Evolutionary conservation across 2,888 invertebrate genomes (phyloP).

Genomic region (Lasioglossum oenotherae): DNA sequence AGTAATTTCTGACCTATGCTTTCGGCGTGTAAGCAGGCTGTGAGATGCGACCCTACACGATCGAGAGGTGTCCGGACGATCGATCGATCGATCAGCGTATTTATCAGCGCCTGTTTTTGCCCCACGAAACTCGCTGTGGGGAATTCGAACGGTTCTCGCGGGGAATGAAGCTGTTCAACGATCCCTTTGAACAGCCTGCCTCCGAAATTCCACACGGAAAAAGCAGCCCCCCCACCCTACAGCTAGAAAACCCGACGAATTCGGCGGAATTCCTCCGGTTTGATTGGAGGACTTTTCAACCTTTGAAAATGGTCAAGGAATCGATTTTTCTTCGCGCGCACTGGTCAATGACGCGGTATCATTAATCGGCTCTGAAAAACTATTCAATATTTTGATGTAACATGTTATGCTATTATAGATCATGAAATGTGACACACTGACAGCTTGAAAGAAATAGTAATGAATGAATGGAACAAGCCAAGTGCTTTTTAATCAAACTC

Average conservation of each 20-base stretch:
- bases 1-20: slow-evolving; percentile 46
- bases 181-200: slow-evolving; percentile 22
- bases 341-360: background rate
- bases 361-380: background rate
- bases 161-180: slow-evolving; percentile 19
- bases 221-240: background rate
- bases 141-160: slow-evolving; percentile 11
- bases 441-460: background rate
- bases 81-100: slow-evolving; percentile 20
- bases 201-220: slow-evolving; percentile 11
- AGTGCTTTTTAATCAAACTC: background rate
- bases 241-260: background rate
- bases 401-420: too few relatives aligned
- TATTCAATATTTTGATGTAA: background rate
- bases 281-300: background rate
- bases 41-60: background rate
- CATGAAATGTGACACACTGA: background rate
- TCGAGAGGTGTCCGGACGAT: background rate
- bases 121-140: slow-evolving; percentile 20
- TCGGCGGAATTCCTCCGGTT: background rate
- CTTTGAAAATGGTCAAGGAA: background rate
- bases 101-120: slow-evolving; percentile 31
- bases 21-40: background rate
- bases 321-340: background rate
- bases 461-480: background rate